A percentile compares a stretch with the other conserved stretches of the same genome.
These are phyloP conservation scores for Avahi laniger DNA, from an alignment of 2,797 vertebrate genomes.

Conservation along the genomic window DNA sequence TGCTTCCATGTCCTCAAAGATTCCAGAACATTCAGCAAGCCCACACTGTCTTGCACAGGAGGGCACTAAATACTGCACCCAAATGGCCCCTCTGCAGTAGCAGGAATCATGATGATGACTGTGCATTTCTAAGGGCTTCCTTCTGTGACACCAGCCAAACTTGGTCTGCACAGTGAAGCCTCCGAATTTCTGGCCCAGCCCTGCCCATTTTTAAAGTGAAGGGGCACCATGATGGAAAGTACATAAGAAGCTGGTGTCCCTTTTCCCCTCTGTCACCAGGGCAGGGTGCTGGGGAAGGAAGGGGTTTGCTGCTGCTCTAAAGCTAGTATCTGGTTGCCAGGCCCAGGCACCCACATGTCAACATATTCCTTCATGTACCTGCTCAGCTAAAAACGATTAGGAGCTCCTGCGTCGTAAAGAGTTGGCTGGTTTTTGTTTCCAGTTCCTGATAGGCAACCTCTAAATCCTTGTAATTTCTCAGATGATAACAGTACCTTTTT, in stretches of 20 bases:
- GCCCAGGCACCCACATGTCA: background rate
- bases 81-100: background rate
- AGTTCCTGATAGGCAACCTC: background rate
- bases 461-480: background rate
- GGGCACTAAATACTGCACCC: background rate
- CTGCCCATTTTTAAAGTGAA: background rate
- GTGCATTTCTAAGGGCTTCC: background rate
- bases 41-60: background rate
- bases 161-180: background rate
- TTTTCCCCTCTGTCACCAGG: too few relatives aligned
- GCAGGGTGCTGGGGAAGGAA: background rate
- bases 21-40: background rate
- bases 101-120: background rate
- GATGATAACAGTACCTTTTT: background rate
- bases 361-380: background rate
- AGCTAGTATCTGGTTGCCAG: background rate
- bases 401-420: too few relatives aligned
- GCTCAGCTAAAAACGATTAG: background rate
- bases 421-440: background rate
- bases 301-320: background rate
- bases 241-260: background rate
- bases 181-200: background rate
- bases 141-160: background rate
- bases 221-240: background rate
- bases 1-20: background rate